phyloP scores from a whole-genome alignment of 2,113 vertebrate species.

The Monopterus albus region DNA sequence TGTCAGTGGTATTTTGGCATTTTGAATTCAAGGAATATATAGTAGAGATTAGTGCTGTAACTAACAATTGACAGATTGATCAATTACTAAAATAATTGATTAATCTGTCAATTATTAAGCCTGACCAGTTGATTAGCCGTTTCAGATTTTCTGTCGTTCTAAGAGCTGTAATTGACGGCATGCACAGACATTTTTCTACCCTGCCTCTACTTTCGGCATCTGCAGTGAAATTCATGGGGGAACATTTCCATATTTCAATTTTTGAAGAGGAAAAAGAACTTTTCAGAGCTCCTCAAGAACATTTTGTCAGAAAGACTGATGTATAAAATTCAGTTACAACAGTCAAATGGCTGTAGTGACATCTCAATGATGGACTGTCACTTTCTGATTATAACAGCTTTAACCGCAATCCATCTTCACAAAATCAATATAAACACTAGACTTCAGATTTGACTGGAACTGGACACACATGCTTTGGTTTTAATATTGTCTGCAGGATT shows the following conservation, averaged over 20 bases:
- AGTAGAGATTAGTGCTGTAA: too few species aligned
- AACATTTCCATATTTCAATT: background rate
- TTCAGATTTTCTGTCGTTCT: too few species aligned
- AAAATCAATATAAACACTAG: background rate
- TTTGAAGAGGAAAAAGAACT: constrained; percentile 10
- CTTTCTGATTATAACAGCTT: constrained; percentile 2
- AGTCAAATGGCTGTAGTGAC: constrained; percentile 26
- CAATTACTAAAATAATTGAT: too few species aligned
- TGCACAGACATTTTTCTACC: constrained; percentile 32
- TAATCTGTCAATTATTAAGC: too few species aligned
- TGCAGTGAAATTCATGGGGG: constrained; percentile 18
- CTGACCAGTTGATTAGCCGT: too few species aligned
- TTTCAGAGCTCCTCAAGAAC: constrained; percentile 14
- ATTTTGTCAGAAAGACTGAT: constrained; percentile 33
- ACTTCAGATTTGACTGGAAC: constrained; percentile 5
- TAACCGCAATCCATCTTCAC: constrained; percentile 5
- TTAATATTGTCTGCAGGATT: background rate
- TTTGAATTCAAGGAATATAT: constrained; percentile 23
- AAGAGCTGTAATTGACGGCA: too few species aligned
- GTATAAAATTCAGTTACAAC: constrained; percentile 24
- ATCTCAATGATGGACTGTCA: constrained; percentile 17
- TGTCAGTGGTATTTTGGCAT: background rate
- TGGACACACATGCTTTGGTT: constrained; percentile 10
- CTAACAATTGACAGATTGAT: too few species aligned
- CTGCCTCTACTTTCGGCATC: constrained; percentile 6